A percentile compares a stretch with the other conserved stretches of the same genome.
Evolutionary conservation across 2,113 vertebrate genomes (phyloP).

Genomic region (Chionodraco myersi): DNA sequence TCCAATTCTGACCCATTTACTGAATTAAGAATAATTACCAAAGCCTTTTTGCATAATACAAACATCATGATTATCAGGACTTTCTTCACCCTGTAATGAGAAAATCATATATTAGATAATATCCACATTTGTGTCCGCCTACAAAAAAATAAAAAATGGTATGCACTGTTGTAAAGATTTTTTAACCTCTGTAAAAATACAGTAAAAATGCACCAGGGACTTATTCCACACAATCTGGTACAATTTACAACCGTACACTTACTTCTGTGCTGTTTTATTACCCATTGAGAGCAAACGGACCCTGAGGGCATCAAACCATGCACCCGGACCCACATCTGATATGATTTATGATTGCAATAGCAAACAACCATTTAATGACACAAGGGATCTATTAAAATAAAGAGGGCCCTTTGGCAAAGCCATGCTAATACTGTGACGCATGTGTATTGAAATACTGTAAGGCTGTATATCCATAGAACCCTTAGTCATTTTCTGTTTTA

Average conservation of each 20-base stretch:
- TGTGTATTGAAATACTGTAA: background rate
- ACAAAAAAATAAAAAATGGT: too few relatives aligned
- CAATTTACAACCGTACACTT: background rate
- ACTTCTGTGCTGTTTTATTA: background rate
- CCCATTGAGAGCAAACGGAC: conserved; percentile 22
- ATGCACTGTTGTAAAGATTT: background rate
- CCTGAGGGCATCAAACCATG: conserved; percentile 23
- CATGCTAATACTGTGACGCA: background rate
- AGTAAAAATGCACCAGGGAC: background rate
- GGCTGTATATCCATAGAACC: background rate
- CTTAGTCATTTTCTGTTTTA: too few relatives aligned
- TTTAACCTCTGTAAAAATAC: background rate
- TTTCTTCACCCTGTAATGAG: too few relatives aligned
- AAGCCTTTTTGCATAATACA: background rate
- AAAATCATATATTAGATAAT: too few relatives aligned
- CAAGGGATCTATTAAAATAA: conserved; percentile 21
- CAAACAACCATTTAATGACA: conserved; percentile 12
- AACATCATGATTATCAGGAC: too few relatives aligned
- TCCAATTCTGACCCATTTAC: too few relatives aligned
- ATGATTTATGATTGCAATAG: conserved; percentile 39
- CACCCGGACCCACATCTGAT: conserved; percentile 18
- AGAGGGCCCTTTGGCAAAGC: conserved; percentile 3
- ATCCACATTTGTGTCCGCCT: too few relatives aligned
- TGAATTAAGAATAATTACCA: background rate
- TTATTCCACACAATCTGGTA: background rate